These are phyloP conservation scores for Lasioglossum figueresi DNA, from an alignment of 2,888 invertebrate genomes.

Conservation along the genomic window DNA sequence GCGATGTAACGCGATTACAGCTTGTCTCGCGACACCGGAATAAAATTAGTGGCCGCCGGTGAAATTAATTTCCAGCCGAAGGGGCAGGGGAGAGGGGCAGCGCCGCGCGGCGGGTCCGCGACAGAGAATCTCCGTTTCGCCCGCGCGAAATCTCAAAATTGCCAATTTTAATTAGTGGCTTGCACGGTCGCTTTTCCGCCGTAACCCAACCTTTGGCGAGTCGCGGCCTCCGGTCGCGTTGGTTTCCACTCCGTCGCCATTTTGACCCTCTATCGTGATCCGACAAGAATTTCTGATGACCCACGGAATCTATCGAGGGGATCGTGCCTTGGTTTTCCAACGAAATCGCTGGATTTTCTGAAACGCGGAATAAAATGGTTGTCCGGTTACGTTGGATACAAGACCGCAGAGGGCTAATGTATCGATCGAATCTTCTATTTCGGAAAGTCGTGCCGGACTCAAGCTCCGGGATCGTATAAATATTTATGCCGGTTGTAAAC, in stretches of 20 bases:
- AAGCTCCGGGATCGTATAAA: background rate
- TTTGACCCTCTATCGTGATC: background rate
- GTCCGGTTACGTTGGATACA: background rate
- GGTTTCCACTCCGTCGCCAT: conserved; percentile 33
- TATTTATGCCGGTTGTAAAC: background rate
- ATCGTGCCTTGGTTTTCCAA: background rate
- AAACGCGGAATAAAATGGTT: background rate
- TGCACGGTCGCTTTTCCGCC: conserved; percentile 33
- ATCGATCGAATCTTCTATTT: background rate
- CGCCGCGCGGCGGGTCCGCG: background rate
- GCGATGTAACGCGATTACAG: conserved; percentile 31
- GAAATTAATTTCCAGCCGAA: conserved; percentile 46
- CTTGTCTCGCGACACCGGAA: conserved; percentile 20
- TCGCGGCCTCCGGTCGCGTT: conserved; percentile 18
- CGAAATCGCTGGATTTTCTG: background rate
- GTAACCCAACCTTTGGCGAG: conserved; percentile 49
- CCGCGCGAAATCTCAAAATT: conserved; percentile 60
- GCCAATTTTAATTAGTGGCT: conserved; percentile 61
- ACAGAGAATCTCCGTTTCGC: conserved; percentile 26
- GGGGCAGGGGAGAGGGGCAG: background rate
- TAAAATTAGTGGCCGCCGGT: conserved; percentile 44
- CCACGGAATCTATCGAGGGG: background rate
- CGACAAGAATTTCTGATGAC: background rate
- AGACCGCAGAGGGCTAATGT: background rate
- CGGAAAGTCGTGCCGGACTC: background rate